Percentiles rank a stretch among this genome's conserved stretches.
Conservation (phyloP, 2,797 vertebrate species). For the Echiichthys vipera region DNA sequence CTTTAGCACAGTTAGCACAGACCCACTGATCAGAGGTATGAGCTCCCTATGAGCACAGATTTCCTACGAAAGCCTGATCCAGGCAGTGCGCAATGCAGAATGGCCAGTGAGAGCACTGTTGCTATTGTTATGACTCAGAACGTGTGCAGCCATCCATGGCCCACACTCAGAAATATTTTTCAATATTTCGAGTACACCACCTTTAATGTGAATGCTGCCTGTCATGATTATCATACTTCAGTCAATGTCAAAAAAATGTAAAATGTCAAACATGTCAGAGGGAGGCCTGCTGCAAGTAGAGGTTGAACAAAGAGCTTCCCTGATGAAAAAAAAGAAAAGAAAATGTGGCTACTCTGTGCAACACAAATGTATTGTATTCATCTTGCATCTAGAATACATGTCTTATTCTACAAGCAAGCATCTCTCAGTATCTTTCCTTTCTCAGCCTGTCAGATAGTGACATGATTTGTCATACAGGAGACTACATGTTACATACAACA, state of each 20-base stretch:
- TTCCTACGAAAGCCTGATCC: too few species aligned
- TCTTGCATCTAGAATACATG: background rate
- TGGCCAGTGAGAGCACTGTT: too few species aligned
- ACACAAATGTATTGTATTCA: background rate
- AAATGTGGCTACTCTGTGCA: background rate
- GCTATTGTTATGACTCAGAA: too few species aligned
- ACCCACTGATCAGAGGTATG: too few species aligned
- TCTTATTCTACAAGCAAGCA: constrained; percentile 14
- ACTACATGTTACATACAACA: constrained; percentile 48
- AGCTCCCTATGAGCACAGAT: too few species aligned
- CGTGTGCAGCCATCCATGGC: too few species aligned
- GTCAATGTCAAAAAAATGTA: background rate
- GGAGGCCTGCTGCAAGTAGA: background rate
- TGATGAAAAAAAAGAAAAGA: background rate
- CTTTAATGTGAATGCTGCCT: background rate
- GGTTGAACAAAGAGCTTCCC: background rate
- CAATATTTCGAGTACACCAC: too few species aligned
- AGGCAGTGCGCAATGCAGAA: too few species aligned
- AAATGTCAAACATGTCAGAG: too few species aligned
- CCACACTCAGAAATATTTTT: too few species aligned
- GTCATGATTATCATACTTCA: background rate
- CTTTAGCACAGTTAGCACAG: too few species aligned
- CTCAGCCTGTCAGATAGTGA: constrained; percentile 50
- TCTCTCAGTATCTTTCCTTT: constrained; percentile 9
- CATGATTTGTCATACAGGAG: constrained; percentile 50